A percentile compares a stretch with the other conserved stretches of the same genome.
Conservation (phyloP, 1,140 invertebrate species). For the Zaprionus davidi region DNA sequence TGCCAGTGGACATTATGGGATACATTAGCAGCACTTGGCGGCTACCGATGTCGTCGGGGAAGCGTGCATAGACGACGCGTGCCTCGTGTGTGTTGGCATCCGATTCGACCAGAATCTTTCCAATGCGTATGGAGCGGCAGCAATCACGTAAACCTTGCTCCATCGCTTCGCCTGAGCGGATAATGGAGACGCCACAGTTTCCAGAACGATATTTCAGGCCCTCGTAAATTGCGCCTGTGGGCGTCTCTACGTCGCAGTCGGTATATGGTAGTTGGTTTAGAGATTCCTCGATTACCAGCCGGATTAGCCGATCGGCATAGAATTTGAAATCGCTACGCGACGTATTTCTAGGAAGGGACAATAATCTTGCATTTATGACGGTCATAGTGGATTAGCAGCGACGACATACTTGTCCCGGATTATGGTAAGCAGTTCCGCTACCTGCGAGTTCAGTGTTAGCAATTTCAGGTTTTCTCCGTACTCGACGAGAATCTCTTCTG, state of each 20-base stretch:
- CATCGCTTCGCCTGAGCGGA: conserved; percentile 98
- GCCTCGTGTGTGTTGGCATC: conserved; percentile 98
- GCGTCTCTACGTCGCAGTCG: conserved; percentile 94
- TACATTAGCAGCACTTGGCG: conserved; percentile 98
- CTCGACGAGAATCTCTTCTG: conserved; percentile 84
- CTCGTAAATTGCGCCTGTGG: conserved; percentile 94
- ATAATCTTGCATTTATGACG: background rate
- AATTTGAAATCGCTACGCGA: conserved; percentile 98
- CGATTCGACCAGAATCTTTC: conserved; percentile 98
- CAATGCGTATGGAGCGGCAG: conserved; percentile 98
- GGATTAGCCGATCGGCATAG: conserved; percentile 97
- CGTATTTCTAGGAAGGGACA: conserved; percentile 90
- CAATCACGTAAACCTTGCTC: conserved; percentile 98
- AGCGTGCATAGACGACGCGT: conserved; percentile 98
- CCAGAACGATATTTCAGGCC: conserved; percentile 97
- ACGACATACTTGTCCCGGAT: conserved; percentile 93
- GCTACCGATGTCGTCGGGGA: conserved; percentile 96
- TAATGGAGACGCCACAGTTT: conserved; percentile 99
- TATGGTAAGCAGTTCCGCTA: conserved; percentile 97
- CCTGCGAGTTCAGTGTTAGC: conserved; percentile 93
- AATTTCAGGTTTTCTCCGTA: conserved; percentile 93
- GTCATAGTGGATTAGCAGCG: background rate
- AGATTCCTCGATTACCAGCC: conserved; percentile 98
- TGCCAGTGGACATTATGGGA: conserved; percentile 98
- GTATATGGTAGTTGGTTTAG: conserved; percentile 98